Base-by-base conservation (phyloP, 2,888 invertebrate species). In the Graphium colonna region DNA sequence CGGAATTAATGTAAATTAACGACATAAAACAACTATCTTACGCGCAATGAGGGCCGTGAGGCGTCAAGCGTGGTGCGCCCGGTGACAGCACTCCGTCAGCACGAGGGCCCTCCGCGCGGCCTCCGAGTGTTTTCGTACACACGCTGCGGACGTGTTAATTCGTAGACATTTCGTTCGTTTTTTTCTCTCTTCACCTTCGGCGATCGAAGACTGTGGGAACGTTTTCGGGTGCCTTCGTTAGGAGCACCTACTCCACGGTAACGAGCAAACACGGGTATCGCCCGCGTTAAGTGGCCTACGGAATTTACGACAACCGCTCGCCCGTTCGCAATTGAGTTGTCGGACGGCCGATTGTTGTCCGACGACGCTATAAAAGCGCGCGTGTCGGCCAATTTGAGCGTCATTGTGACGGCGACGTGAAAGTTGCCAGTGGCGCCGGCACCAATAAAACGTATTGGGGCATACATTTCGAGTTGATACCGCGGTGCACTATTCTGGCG, bases 151-250 rank as follows among this genome's bases (percentile, higher is more conserved):
- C 87, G 89, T 89, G 89, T 89, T 89, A 89, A 89, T 89, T 89
- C 86, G 78, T 87, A 87, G 88, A 86, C 79, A 86, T 79, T 82
- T 79, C 77, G 79, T 79, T 83, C 87, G 80, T 52, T 42, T 87
- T 87, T 82, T 84, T 80, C 72, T 79, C 33, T 33, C 33, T 2
- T 36, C 36, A n/a, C 36, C 36, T 36, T 12, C 75, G 68, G 79
- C 81, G 83, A 85, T 86, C 82, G 88, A 84, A 81, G 87, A 86
- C 87, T 88, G 89, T 89, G 89, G 89, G 89, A 89, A 89, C 75
- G 71, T 75, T 84, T 82, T 82, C 76, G 75, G 85, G 79, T 83
- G 86, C 82, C 79, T 87, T 83, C 83, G 79, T 86, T 82, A 84
- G 79, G 79, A 87, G 85, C 81, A 81, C 82, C 77, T 81, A 79